Evolutionary conservation across 2,888 invertebrate genomes (phyloP), one percentile per base, ranked within the genome.

Genomic region (Tachina lurida): DNA sequence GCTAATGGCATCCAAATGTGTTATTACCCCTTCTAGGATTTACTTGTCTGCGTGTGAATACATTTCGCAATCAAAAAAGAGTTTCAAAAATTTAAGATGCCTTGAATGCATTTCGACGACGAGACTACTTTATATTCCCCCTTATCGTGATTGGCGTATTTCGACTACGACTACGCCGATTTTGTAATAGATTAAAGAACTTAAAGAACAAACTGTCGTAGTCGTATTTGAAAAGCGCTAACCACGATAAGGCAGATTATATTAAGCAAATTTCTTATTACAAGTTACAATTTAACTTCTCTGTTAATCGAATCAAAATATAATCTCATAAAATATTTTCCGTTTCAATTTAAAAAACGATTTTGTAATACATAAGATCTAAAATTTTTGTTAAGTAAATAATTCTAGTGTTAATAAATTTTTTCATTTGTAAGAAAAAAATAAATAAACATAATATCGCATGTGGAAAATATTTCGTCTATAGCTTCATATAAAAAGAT

Each of bases 401-500:
- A 15, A 10, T n/a, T 31, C 15, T 5, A 13, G 2, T 58, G 22
- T 58, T 58, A 47, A 47, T 13, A 12, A 47, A 13, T 1, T 45
- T 76, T 39, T 39, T 39, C 19, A 58, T 47, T n/a, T n/a, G n/a
- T 31, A 4, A 31, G 31, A 73, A 74, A 85, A 58, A 82, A 43
- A n/a, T n/a, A n/a, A 60, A 87, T 65, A 43, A 45, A 43, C 43
- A 68, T 78, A 68, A 65, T 52, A 65, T 87, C 74, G 62, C 12
- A 82, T 45, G 41, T 3, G 65, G 76, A 65, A 71, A 60, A n/a
- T 56, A n/a, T 52, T 76, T 45, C 68, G 79, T 84, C 86, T 78
- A 84, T 83, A 84, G 86, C 84, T 87, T 87, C 84, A 78, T 39
- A 74, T 45, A 60, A 70, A 10, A 63, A 60, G 13, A 9, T 43